phyloP scores from a whole-genome alignment of 2,888 invertebrate species.

The Rhaphigaster nebulosa region DNA sequence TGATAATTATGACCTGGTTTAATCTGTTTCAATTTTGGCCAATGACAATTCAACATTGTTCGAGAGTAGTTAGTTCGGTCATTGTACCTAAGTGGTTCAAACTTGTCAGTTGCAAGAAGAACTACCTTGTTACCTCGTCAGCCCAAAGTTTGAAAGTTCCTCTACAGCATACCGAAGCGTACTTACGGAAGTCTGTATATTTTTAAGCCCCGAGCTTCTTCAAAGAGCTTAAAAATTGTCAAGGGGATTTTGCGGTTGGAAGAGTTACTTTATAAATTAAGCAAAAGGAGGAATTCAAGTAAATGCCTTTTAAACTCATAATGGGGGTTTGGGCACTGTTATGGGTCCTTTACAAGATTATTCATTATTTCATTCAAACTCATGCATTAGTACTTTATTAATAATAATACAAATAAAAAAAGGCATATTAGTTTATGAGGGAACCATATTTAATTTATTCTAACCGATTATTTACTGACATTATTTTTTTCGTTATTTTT shows the following conservation, averaged over 20 bases:
- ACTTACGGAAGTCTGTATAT: background rate
- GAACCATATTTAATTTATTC: no score
- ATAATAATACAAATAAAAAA: no score
- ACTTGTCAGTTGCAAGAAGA: constrained; percentile 37
- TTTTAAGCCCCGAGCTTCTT: background rate
- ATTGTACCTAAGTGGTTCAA: constrained; percentile 10
- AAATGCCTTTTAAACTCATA: background rate
- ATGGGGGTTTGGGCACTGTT: background rate
- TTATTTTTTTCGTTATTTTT: no score
- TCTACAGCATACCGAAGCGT: background rate
- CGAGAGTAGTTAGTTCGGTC: background rate
- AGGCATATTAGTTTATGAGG: no score
- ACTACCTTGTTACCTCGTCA: background rate
- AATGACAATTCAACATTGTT: constrained; percentile 41
- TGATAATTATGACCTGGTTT: background rate
- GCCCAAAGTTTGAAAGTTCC: constrained; percentile 14
- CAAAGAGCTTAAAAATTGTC: constrained; percentile 13
- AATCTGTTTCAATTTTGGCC: constrained; percentile 30
- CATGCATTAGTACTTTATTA: no score
- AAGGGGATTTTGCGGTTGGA: background rate
- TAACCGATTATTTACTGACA: no score
- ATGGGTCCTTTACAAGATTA: background rate
- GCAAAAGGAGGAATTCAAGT: background rate
- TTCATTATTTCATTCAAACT: background rate
- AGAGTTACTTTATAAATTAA: background rate